Base-by-base conservation (phyloP, 2,113 vertebrate species). In the Macquaria australasica region DNA sequence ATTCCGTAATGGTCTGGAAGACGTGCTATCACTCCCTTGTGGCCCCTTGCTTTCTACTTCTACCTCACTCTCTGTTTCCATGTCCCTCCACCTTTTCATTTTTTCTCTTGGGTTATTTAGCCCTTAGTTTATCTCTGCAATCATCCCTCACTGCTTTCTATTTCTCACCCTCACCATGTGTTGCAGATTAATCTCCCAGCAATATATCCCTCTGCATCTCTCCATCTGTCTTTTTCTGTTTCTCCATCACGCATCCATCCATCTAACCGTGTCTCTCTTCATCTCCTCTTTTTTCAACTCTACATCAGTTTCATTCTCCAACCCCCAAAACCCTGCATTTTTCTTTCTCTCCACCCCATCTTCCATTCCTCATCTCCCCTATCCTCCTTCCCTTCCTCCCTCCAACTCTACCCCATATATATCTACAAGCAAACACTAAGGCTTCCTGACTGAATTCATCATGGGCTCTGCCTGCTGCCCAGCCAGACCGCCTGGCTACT, bases 401-500 rank as follows among this genome's bases (percentile, higher is more conserved):
- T 45, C 34, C 9, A 10, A 20, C 25, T 34, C 11, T 59, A 39
- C 37, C 66, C 41, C 50, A 39, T 50, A 41, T 66, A 37, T 9
- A 73, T 63, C 58, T 16, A 53, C 58, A 67, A 83, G 73, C 14
- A 2, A 71, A 74, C 14, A 23, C 62, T 70, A 20, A 60, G 70
- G 6, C 31, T 82, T 75, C 74, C 59, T 70, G 4, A 28, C 41
- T 83, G n/a, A 84, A 83, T 72, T 77, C 77, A 76, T 63, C 62
- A 88, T 43, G 1, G 37, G 31, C 37, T 66, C 79, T 81, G 60
- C 73, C 73, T 78, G 34, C 67, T 81, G 62, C 43, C 28, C 59
- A 70, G 74, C 86, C 68, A 51, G 63, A 71, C 45, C 1, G 45
- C 66, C 43, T 83, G 81, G 73, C 79, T 73, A 56, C 66, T 74